phyloP scores from a whole-genome alignment of 2,888 invertebrate genomes.

The Falcaria lacertinaria region DNA sequence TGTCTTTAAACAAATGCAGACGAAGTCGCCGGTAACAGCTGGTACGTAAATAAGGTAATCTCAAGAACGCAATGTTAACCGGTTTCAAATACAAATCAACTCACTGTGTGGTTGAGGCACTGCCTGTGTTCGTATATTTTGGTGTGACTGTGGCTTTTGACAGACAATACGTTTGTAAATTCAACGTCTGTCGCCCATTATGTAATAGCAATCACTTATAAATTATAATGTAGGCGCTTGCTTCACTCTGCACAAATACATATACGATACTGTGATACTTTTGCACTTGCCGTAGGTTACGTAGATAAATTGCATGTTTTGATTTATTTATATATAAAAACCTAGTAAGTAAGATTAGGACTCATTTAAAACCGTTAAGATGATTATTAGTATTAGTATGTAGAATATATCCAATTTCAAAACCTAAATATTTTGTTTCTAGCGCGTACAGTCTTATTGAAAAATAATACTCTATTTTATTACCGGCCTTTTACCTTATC shows the following conservation, averaged over 20 bases:
- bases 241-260: neutral
- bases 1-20: no score
- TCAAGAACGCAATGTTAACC: conserved; percentile 15
- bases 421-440: no score
- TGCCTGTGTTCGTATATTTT: neutral
- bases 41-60: conserved; percentile 1
- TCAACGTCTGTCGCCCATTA: neutral
- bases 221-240: neutral
- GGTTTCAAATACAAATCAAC: conserved; percentile 1
- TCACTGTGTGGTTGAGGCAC: neutral
- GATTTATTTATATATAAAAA: no score
- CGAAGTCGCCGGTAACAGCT: no score
- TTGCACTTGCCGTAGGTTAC: neutral
- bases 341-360: no score
- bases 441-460: no score
- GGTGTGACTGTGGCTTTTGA: neutral
- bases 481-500: neutral
- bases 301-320: no score
- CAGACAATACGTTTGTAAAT: neutral
- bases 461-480: no score
- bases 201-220: conserved; percentile 1
- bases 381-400: no score
- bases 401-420: no score
- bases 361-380: no score
- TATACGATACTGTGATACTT: neutral